These are phyloP conservation scores for Synanthedon myopaeformis DNA, from an alignment of 2,888 invertebrate species.

Conservation along the genomic window DNA sequence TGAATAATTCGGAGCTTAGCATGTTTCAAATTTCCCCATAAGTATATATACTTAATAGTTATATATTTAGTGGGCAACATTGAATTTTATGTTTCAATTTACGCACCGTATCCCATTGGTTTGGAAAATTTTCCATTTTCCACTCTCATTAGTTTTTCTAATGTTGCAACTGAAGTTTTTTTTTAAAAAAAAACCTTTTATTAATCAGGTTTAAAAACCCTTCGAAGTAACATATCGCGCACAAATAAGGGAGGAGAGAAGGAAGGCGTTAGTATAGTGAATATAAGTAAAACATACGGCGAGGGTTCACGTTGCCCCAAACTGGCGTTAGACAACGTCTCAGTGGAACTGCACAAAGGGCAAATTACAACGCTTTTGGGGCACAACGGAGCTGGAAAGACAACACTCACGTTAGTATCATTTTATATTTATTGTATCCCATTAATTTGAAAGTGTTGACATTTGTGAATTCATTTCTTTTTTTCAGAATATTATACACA, in stretches of 20 bases:
- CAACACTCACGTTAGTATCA: slow-evolving; percentile 83
- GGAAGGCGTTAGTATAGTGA: slow-evolving; percentile 80
- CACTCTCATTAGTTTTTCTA: not conserved
- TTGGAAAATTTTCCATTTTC: not conserved
- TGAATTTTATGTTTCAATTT: too few relatives aligned
- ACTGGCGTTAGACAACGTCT: slow-evolving; percentile 80
- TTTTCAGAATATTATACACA: too few relatives aligned
- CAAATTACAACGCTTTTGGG: slow-evolving; percentile 90
- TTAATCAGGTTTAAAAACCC: slow-evolving; percentile 33
- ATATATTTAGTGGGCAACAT: too few relatives aligned
- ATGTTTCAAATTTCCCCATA: too few relatives aligned
- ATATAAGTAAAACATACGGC: slow-evolving; percentile 78
- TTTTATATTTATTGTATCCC: not conserved
- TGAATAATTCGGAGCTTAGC: too few relatives aligned
- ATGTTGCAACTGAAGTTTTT: not conserved
- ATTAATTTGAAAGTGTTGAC: not conserved
- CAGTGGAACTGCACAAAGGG: slow-evolving; percentile 82
- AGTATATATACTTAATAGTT: too few relatives aligned
- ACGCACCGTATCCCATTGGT: too few relatives aligned
- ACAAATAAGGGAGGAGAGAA: slow-evolving; percentile 38
- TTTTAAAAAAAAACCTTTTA: not conserved
- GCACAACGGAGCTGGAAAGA: slow-evolving; percentile 93
- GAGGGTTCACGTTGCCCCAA: slow-evolving; percentile 32
- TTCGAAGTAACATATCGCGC: slow-evolving; percentile 32
- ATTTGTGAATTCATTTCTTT: not conserved